phyloP scores from a whole-genome alignment of 2,888 invertebrate genomes.

The Clepsis dumicolana region DNA sequence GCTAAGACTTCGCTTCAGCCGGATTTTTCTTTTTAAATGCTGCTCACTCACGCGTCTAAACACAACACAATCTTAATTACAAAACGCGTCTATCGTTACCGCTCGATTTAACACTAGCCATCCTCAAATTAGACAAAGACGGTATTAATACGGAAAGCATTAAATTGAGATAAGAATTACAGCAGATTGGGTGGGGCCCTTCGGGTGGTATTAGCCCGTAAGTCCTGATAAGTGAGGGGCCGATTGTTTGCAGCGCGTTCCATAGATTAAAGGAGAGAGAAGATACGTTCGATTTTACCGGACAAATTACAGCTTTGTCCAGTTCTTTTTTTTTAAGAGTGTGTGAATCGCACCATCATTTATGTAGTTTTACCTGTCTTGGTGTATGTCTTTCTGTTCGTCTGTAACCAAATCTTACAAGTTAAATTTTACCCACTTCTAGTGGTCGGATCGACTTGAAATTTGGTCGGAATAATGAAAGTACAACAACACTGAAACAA shows the following conservation, averaged over 20 bases:
- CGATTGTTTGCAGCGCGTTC: constrained; percentile 66
- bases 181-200: constrained; percentile 84
- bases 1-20: not conserved
- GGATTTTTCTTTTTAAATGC: not conserved
- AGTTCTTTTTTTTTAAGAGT: not conserved
- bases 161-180: constrained; percentile 84
- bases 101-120: constrained; percentile 78
- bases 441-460: too few species aligned
- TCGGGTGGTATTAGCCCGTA: constrained; percentile 81
- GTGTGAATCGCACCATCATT: too few species aligned
- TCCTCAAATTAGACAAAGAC: constrained; percentile 83
- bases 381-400: too few species aligned
- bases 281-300: constrained; percentile 40
- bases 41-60: not conserved
- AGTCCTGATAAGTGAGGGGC: constrained; percentile 82
- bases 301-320: constrained; percentile 14
- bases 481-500: too few species aligned
- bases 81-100: constrained; percentile 74
- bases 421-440: too few species aligned
- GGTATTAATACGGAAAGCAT: constrained; percentile 85
- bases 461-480: too few species aligned
- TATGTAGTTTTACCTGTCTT: too few species aligned
- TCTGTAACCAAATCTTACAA: too few species aligned
- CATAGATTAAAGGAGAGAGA: constrained; percentile 63
- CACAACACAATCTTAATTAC: constrained; percentile 48